These are phyloP conservation scores for Anhinga anhinga DNA, from an alignment of 2,113 vertebrate species.

Conservation along the genomic window DNA sequence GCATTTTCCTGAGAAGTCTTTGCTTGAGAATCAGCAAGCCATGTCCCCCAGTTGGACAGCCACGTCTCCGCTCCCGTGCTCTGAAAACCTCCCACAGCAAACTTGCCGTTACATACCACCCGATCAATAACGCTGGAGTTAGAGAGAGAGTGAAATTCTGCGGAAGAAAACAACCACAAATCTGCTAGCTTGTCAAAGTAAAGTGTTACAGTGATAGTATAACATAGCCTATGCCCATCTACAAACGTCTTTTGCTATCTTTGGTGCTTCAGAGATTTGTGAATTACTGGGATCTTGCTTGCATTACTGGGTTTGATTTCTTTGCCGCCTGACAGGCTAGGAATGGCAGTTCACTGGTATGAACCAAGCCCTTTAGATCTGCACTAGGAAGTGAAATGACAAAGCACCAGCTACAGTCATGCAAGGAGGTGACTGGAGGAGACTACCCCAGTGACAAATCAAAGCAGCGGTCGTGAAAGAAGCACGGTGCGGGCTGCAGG, in stretches of 20 bases:
- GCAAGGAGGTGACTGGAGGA: background rate
- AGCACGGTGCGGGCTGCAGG: background rate
- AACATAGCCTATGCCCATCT: background rate
- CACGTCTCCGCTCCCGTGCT: background rate
- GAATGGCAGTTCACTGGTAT: background rate
- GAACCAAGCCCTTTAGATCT: background rate
- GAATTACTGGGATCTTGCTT: background rate
- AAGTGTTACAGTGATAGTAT: background rate
- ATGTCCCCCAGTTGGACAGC: background rate
- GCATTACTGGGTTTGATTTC: background rate
- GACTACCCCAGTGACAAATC: background rate
- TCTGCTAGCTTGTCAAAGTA: slow-evolving; percentile 5
- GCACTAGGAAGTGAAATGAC: background rate
- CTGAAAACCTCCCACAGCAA: background rate
- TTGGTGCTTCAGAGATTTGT: background rate
- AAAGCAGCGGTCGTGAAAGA: background rate
- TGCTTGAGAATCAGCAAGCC: background rate
- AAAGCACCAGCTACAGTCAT: background rate
- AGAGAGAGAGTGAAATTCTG: background rate
- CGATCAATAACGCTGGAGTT: background rate
- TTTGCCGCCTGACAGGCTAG: slow-evolving; percentile 4
- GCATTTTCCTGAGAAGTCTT: background rate
- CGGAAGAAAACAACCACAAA: background rate
- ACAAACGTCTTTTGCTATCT: slow-evolving; percentile 12
- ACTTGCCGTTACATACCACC: background rate